A percentile compares a stretch with the other conserved stretches of the same genome.
These are phyloP conservation scores for Bombus fervidus DNA, from an alignment of 1,140 invertebrate genomes.

Conservation along the genomic window DNA sequence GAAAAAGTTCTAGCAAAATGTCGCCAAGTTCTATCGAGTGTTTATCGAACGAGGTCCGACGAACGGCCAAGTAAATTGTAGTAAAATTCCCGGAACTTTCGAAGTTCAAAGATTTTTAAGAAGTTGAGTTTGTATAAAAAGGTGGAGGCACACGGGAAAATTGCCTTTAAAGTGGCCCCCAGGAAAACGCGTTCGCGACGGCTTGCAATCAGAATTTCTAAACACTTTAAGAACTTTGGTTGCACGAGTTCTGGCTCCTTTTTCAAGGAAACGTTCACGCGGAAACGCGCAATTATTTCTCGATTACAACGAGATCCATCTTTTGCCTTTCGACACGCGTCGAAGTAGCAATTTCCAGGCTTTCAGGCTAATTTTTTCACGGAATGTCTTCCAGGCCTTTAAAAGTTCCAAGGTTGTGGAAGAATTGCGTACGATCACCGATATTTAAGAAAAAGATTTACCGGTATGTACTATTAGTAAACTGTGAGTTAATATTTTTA, in stretches of 20 bases:
- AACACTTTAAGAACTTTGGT: constrained; percentile 10
- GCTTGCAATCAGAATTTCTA: constrained; percentile 21
- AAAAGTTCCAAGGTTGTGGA: no score
- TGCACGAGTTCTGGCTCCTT: neutral
- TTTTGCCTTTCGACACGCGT: neutral
- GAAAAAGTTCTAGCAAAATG: neutral
- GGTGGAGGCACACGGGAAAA: neutral
- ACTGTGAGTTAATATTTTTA: neutral
- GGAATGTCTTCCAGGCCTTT: no score
- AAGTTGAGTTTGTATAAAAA: neutral
- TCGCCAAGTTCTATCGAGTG: constrained; percentile 14
- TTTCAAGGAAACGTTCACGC: neutral
- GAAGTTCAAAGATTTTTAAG: constrained; percentile 18
- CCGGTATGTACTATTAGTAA: no score
- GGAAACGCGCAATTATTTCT: constrained; percentile 5
- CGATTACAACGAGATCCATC: neutral
- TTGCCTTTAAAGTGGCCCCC: constrained; percentile 6
- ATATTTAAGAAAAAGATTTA: no score
- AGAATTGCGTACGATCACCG: no score
- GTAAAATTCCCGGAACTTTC: constrained; percentile 14
- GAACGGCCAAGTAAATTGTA: neutral
- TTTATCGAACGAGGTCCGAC: constrained; percentile 13
- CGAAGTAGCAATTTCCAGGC: neutral
- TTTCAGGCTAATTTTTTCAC: no score
- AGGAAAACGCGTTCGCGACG: neutral